phyloP scores from a whole-genome alignment of 2,797 vertebrate genomes.

The Lacerta agilis region DNA sequence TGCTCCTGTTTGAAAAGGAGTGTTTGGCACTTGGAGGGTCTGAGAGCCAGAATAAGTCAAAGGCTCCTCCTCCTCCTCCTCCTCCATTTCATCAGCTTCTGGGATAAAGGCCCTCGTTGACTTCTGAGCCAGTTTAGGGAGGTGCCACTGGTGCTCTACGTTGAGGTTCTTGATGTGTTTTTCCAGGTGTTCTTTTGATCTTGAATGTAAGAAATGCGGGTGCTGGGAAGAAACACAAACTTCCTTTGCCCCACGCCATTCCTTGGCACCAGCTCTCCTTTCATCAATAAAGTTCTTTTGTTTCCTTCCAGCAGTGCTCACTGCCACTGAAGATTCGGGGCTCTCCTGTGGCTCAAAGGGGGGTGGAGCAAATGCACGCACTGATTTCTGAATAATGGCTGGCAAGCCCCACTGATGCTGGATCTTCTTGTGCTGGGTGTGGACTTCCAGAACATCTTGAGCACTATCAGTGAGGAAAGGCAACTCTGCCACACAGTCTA shows the following conservation, averaged over 20 bases:
- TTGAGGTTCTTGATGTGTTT: not conserved
- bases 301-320: not conserved
- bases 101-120: not conserved
- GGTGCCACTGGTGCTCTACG: not conserved
- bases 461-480: conserved; percentile 40
- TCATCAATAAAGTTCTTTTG: no score
- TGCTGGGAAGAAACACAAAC: no score
- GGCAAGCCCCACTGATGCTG: conserved; percentile 68
- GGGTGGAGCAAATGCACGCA: not conserved
- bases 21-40: no score
- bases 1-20: no score
- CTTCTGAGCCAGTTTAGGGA: not conserved
- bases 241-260: not conserved
- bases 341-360: not conserved
- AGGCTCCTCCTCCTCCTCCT: not conserved
- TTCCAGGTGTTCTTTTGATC: not conserved
- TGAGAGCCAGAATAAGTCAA: not conserved
- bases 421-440: conserved; percentile 58
- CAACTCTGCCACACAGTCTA: not conserved
- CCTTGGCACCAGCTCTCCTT: not conserved
- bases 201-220: not conserved
- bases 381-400: conserved; percentile 47
- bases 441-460: conserved; percentile 44
- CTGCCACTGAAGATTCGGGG: rapidly evolving
- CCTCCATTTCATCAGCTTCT: not conserved